Conservation (phyloP, 1,140 invertebrate species). For the Pseudomyrmex cubaensis region DNA sequence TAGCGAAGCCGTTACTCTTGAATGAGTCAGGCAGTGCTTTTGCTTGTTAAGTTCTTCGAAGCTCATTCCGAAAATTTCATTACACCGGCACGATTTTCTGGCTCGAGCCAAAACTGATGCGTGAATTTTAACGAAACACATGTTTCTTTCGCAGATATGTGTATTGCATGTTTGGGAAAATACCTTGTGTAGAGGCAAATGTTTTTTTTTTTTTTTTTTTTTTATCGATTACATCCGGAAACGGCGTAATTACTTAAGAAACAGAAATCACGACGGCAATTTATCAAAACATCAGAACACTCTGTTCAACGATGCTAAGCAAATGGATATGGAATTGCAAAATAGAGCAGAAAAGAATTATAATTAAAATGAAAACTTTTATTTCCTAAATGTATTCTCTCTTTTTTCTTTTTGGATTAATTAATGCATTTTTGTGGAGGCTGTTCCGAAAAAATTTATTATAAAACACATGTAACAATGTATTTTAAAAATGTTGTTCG, state of each 20-base stretch:
- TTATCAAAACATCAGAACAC: neutral
- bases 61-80: neutral
- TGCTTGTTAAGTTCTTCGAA: conserved; percentile 3
- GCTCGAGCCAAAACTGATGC: neutral
- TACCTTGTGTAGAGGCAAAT: neutral
- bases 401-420: neutral
- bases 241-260: neutral
- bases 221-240: neutral
- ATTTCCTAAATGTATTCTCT: neutral
- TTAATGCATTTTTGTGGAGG: no score
- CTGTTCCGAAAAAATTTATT: neutral
- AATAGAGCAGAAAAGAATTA: neutral
- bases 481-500: neutral
- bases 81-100: neutral
- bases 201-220: no score
- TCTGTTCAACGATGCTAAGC: neutral
- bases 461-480: neutral
- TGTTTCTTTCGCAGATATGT: neutral
- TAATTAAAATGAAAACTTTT: neutral
- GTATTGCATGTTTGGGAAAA: neutral
- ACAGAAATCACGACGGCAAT: neutral
- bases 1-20: conserved; percentile 2
- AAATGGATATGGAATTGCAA: neutral
- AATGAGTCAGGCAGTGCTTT: neutral
- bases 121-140: neutral